A percentile compares a stretch with the other conserved stretches of the same genome.
phyloP scores from a whole-genome alignment of 2,113 vertebrate species.

The Cottus gobio region DNA sequence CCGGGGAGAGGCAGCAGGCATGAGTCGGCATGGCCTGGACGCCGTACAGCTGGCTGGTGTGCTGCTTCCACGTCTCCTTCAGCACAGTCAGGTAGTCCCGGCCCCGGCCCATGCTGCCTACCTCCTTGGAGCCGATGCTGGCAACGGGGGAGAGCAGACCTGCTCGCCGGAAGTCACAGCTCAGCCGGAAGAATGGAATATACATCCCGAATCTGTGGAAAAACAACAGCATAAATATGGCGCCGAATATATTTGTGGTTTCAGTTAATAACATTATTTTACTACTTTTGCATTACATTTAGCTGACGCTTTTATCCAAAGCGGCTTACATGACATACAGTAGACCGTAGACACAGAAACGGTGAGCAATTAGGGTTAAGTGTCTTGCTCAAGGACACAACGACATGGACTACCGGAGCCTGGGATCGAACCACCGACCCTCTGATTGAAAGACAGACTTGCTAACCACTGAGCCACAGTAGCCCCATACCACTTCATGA shows the following conservation, averaged over 20 bases:
- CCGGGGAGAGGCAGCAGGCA: constrained; percentile 97
- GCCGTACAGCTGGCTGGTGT: constrained; percentile 91
- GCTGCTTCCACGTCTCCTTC: constrained; percentile 97
- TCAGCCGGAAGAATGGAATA: constrained; percentile 95
- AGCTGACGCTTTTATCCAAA: no score
- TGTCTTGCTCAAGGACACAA: no score
- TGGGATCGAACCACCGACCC: no score
- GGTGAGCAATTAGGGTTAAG: no score
- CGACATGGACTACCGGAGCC: no score
- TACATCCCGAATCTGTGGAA: constrained; percentile 95
- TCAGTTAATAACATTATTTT: no score
- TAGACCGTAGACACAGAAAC: no score
- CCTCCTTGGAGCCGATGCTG: constrained; percentile 89
- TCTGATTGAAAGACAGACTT: no score
- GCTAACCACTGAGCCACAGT: no score
- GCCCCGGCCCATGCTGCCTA: constrained; percentile 79
- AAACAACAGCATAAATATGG: background rate
- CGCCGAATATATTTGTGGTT: background rate
- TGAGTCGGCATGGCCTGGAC: constrained; percentile 95
- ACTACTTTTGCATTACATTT: no score
- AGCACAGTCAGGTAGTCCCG: constrained; percentile 92
- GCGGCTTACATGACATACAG: no score
- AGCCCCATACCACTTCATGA: background rate
- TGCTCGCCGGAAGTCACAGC: constrained; percentile 88
- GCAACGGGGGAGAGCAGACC: constrained; percentile 88